phyloP scores from a whole-genome alignment of 1,140 invertebrate species.

The Stenopsyche tienmushanensis region DNA sequence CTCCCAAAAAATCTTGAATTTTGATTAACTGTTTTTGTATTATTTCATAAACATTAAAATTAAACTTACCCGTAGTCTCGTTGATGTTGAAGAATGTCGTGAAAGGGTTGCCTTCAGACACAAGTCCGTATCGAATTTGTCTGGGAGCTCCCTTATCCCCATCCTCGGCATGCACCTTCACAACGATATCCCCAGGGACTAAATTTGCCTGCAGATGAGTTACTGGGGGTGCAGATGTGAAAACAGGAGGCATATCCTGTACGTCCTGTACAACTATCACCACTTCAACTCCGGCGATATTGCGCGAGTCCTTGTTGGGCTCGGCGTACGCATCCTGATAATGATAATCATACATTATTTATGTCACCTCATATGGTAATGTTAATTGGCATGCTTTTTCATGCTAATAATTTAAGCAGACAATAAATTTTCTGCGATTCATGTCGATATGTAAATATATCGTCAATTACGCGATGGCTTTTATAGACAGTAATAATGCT shows the following conservation, averaged over 20 bases:
- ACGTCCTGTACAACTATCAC: slow-evolving; percentile 81
- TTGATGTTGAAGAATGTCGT: slow-evolving; percentile 81
- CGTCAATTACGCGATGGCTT: too few relatives aligned
- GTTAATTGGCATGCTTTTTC: not conserved
- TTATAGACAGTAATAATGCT: too few relatives aligned
- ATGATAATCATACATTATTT: slow-evolving; percentile 5
- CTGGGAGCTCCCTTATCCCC: slow-evolving; percentile 83
- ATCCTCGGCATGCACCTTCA: slow-evolving; percentile 82
- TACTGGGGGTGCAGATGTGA: slow-evolving; percentile 76
- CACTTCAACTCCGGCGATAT: slow-evolving; percentile 78
- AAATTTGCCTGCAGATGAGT: slow-evolving; percentile 67
- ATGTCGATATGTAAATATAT: too few relatives aligned
- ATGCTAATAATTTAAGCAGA: too few relatives aligned
- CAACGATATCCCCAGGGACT: slow-evolving; percentile 63
- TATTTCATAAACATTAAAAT: not conserved
- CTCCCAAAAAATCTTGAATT: too few relatives aligned
- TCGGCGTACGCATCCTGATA: slow-evolving; percentile 82
- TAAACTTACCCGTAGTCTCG: slow-evolving; percentile 71
- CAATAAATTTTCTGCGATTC: too few relatives aligned
- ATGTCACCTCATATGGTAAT: too few relatives aligned
- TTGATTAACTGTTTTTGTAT: not conserved
- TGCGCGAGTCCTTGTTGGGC: slow-evolving; percentile 75
- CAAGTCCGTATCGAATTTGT: slow-evolving; percentile 77
- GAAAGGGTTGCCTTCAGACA: slow-evolving; percentile 80
- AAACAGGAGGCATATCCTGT: slow-evolving; percentile 84